Evolutionary conservation across 2,113 vertebrate species (phyloP), one percentile per base, ranked within the genome.

Genomic region (Pterocles burchelli): DNA sequence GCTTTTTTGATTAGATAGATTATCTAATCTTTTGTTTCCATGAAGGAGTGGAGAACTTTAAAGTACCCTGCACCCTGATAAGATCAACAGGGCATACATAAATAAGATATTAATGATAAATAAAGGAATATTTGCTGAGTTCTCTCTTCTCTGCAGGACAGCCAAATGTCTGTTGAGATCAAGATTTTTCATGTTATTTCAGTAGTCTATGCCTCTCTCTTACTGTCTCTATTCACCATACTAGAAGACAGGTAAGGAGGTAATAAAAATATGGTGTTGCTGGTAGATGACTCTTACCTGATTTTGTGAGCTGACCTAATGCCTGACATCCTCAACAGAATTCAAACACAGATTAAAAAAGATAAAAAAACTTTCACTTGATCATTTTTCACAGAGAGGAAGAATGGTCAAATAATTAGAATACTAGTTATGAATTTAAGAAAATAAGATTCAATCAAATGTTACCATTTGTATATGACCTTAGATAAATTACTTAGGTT

Each of bases 21-120:
- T 73, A 41, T n/a, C 5, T 61, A 38, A 34, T 38, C 3, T 4
- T 68, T 73, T 38, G 2, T 65, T 87, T 91, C 24, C 28, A 25
- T 41, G 16, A 87, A 7, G 31, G 17, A 67, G 7, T 8, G 46
- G 14, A 34, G 36, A 77, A 55, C 2, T 41, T 84, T 59, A 41
- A 67, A 59, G 2, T 4, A 41, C 12, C 3, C 4, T 14, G 11
- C 4, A 20, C 4, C 1, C 6, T 2, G 0, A 2, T 43, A 38
- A 65, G 2, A 11, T 29, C 33, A 22, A 36, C 13, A 68, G 6
- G 5, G 2, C 1, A 15, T 20, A 46, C 4, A 38, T 6, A 21
- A 78, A 62, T 33, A 41, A 17, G 11, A 74, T 58, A 88, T 2
- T n/a, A 13, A 17, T 7, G 4, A 20, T 29, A 73, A 74, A 16